Conservation (phyloP, 2,797 vertebrate species). For the Lutjanus campechanus region DNA sequence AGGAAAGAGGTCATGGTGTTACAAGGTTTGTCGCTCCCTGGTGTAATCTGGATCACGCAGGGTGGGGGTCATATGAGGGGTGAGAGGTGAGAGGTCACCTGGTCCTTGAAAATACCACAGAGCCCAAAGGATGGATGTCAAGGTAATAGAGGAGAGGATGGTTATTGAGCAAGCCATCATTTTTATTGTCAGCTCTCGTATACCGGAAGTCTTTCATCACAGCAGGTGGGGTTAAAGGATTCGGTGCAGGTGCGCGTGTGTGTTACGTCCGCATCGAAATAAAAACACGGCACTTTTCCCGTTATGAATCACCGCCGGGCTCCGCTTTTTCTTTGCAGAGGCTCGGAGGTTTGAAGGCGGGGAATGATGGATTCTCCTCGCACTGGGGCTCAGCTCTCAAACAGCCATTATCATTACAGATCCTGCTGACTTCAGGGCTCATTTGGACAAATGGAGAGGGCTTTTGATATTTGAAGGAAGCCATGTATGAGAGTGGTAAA, state of each 20-base stretch:
- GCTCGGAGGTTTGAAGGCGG: slow-evolving; percentile 37
- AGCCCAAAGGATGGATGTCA: slow-evolving; percentile 47
- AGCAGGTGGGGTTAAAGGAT: slow-evolving; percentile 37
- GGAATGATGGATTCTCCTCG: slow-evolving; percentile 55
- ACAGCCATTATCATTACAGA: slow-evolving; percentile 61
- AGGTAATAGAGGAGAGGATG: slow-evolving; percentile 39
- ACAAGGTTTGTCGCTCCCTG: slow-evolving; percentile 58
- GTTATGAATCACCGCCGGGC: slow-evolving; percentile 23
- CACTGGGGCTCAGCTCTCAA: slow-evolving; percentile 52
- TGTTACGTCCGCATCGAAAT: slow-evolving; percentile 8
- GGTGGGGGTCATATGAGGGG: slow-evolving; percentile 57
- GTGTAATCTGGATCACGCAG: slow-evolving; percentile 46
- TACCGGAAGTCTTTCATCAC: slow-evolving; percentile 65
- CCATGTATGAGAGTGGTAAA: slow-evolving; percentile 37
- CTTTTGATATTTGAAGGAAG: slow-evolving; percentile 53
- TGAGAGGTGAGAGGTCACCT: slow-evolving; percentile 73
- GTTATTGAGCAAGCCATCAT: slow-evolving; percentile 64
- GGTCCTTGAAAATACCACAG: slow-evolving; percentile 47
- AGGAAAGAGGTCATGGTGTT: slow-evolving; percentile 45
- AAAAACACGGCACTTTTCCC: slow-evolving; percentile 17
- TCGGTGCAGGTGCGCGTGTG: slow-evolving; percentile 26
- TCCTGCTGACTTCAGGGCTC: slow-evolving; percentile 61
- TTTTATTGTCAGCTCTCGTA: slow-evolving; percentile 66
- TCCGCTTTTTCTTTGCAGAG: slow-evolving; percentile 13
- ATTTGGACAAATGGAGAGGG: slow-evolving; percentile 51